phyloP scores from a whole-genome alignment of 2,888 invertebrate genomes.

The Penaeus monodon region DNA sequence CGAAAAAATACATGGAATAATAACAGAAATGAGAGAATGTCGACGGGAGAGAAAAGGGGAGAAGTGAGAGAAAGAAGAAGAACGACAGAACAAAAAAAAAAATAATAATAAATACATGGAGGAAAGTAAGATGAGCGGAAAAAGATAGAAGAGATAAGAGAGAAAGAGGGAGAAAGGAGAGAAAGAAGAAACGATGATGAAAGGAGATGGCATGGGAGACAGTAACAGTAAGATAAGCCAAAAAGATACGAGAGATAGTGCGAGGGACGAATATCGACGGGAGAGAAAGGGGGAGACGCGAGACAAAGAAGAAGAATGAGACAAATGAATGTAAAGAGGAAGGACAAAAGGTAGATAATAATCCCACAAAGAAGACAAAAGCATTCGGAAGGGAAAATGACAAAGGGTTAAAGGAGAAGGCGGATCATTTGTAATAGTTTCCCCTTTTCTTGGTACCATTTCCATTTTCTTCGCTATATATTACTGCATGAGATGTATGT shows the following conservation, averaged over 20 bases:
- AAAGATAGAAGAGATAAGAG: background rate
- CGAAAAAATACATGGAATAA: background rate
- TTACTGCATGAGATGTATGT: too few species aligned
- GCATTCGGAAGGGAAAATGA: too few species aligned
- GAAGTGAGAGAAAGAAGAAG: background rate
- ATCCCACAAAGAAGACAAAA: too few species aligned
- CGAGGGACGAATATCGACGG: background rate
- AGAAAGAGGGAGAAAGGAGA: background rate
- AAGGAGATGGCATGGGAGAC: background rate
- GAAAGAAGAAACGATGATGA: background rate
- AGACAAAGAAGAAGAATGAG: slow-evolving; percentile 1
- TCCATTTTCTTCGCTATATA: too few species aligned
- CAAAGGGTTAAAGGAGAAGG: too few species aligned
- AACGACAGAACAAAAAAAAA: background rate
- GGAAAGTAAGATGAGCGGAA: too few species aligned
- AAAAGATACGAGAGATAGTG: background rate
- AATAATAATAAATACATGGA: too few species aligned
- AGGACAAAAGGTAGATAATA: background rate
- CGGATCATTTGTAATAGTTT: too few species aligned
- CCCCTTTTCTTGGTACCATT: too few species aligned
- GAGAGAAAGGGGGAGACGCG: background rate
- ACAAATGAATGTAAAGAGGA: background rate
- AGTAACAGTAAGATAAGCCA: background rate
- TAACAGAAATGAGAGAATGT: background rate
- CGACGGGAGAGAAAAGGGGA: background rate